Base-by-base conservation (phyloP, 2,113 vertebrate genomes). In the Mustela nigripes region DNA sequence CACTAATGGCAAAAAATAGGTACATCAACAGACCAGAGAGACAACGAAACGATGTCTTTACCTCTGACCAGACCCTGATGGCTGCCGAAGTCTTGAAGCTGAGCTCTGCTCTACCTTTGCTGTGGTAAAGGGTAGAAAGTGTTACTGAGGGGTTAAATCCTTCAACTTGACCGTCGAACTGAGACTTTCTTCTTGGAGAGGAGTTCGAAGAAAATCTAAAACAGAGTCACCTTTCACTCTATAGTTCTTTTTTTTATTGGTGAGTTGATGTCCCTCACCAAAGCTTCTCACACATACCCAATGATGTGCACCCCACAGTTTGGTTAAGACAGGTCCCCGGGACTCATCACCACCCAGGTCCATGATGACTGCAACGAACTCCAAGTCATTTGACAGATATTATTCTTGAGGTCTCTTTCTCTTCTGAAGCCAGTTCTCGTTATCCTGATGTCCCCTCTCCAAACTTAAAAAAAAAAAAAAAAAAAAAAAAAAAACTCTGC, bases 401-500 rank as follows among this genome's bases (percentile, higher is more conserved):
- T 56, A 36, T 60, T 84, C 71, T 9, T 18, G 50, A 74, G 58
- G 45, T n/a, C 85, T 31, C 7, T 18, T 60, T 73, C 83, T 67
- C 56, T 81, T 91, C 84, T 16, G 26, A 7, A 28, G 78, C 67
- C 14, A 60, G 19, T 53, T 81, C 82, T 82, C 1, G 0, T 87
- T 94, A 89, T 53, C 91, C 87, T 69, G 39, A 83, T 95, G 26
- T 76, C 45, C 69, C 39, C 45, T 62, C 89, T 95, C 91, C 80
- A 26, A 6, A 21, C 45, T 91, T 31, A 7, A 56, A 74, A 74
- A 74, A 42, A 42, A 42, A 36, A 36, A 36, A 36, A 36, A 36
- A 36, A 36, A 65, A 42, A 39, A 73, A 65, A 26, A 74, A 48
- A 88, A 82, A 53, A 45, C 50, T 71, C 15, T 39, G 31, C 50